These are phyloP conservation scores for Acrossocheilus fasciatus DNA, from an alignment of 2,797 vertebrate genomes.

Conservation along the genomic window DNA sequence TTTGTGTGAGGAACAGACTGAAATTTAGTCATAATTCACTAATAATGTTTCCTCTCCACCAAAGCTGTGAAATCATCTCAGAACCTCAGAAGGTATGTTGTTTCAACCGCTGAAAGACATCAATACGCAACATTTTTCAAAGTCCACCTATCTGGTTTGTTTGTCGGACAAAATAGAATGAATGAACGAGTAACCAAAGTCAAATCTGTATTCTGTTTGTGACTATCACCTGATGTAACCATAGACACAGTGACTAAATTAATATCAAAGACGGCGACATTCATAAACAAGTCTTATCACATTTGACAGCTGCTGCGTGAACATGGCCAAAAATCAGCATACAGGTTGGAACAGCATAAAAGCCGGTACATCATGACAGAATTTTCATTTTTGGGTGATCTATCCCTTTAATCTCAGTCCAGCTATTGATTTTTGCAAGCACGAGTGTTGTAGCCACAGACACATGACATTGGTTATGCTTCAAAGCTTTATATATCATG, in stretches of 20 bases:
- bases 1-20: neutral
- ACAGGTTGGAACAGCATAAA: neutral
- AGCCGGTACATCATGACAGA: neutral
- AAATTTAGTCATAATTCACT: neutral
- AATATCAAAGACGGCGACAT: neutral
- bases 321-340: neutral
- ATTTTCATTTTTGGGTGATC: neutral
- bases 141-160: no score
- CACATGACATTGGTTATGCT: neutral
- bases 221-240: neutral
- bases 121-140: no score
- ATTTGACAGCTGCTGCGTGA: neutral
- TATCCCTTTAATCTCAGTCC: constrained; percentile 4
- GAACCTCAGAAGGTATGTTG: neutral
- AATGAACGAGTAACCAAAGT: neutral
- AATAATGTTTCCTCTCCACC: neutral
- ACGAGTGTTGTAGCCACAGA: neutral
- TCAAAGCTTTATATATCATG: constrained; percentile 9
- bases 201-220: neutral
- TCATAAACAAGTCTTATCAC: neutral
- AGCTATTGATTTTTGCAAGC: neutral
- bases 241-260: neutral
- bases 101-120: neutral
- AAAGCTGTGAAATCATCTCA: no score
- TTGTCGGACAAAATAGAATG: no score